Evolutionary conservation across 2,797 vertebrate genomes (phyloP).

Genomic region (Esox lucius): DNA sequence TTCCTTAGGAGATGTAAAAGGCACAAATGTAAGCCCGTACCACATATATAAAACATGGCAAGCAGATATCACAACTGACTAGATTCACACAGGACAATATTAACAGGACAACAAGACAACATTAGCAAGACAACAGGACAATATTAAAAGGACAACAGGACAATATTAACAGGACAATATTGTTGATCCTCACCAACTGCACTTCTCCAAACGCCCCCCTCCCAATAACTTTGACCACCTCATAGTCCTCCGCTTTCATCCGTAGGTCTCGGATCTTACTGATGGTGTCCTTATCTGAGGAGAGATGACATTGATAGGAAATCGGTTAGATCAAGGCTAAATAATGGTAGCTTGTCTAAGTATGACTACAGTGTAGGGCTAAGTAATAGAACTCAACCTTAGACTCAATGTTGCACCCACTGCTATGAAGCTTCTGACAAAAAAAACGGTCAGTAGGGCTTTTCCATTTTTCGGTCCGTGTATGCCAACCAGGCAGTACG

Average conservation of each 20-base stretch:
- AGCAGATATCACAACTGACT: background rate
- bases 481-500: no score
- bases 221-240: conserved; percentile 98
- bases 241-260: conserved; percentile 99
- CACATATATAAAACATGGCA: background rate
- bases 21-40: background rate
- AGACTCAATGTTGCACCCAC: no score
- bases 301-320: background rate
- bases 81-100: background rate
- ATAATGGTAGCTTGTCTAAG: background rate
- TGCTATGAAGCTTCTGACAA: no score
- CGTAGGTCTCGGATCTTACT: conserved; percentile 97
- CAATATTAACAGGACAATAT: background rate
- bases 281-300: conserved; percentile 93
- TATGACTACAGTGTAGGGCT: background rate
- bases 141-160: background rate
- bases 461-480: no score
- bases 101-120: no score
- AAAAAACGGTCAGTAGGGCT: no score
- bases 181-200: conserved; percentile 84
- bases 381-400: no score
- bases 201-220: conserved; percentile 99
- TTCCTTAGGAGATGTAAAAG: background rate
- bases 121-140: background rate
- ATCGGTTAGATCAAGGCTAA: conserved; percentile 16